Evolutionary conservation across 2,888 invertebrate genomes (phyloP).

Genomic region (Lacanobia wlatinum): DNA sequence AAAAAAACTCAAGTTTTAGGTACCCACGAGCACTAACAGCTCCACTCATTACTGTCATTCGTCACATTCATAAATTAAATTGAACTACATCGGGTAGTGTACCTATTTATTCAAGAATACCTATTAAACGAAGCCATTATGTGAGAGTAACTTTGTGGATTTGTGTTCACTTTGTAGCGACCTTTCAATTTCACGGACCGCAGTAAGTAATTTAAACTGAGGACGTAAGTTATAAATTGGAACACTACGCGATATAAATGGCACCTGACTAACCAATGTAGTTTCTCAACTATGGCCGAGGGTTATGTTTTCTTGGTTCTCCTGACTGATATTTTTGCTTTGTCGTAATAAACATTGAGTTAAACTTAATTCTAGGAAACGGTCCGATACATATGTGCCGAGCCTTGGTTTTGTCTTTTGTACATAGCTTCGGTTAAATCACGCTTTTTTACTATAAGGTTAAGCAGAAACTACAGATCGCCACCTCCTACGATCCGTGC

Average conservation of each 20-base stretch:
- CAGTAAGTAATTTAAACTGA: conserved; percentile 37
- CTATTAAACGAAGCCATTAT: conserved; percentile 9
- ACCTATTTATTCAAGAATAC: conserved; percentile 14
- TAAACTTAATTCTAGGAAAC: neutral
- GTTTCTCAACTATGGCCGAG: conserved; percentile 20
- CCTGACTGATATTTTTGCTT: conserved; percentile 4
- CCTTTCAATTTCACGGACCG: conserved; percentile 25
- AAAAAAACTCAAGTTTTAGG: conserved; percentile 2
- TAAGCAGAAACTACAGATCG: no score
- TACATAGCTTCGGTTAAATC: no score
- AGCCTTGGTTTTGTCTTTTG: neutral
- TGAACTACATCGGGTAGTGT: no score
- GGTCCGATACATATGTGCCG: neutral
- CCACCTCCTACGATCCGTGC: no score
- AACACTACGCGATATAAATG: conserved; percentile 40
- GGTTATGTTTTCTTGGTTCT: conserved; percentile 34
- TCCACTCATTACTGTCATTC: neutral
- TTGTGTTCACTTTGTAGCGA: conserved; percentile 28
- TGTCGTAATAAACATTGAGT: conserved; percentile 19
- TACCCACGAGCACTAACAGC: neutral
- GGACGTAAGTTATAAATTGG: conserved; percentile 38
- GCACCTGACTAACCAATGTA: conserved; percentile 30
- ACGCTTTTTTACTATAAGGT: no score
- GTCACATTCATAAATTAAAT: conserved; percentile 10
- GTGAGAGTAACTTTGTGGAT: conserved; percentile 8